Conservation (phyloP, 2,888 invertebrate species). For the Mongoloraphidia duomilia region DNA sequence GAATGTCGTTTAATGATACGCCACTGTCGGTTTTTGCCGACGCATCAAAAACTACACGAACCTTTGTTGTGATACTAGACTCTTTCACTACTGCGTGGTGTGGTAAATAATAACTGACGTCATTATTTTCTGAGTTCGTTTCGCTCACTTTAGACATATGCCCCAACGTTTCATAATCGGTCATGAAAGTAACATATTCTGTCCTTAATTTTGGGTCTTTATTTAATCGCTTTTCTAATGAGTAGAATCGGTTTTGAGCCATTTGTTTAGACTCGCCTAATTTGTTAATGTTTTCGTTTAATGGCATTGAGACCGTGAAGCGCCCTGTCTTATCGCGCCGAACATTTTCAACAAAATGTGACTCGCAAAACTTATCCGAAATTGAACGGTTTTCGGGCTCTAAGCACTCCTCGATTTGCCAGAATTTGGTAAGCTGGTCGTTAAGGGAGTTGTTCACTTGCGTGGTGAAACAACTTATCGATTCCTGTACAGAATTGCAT, state of each 20-base stretch:
- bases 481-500: too few species aligned
- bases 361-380: constrained; percentile 15
- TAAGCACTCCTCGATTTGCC: constrained; percentile 14
- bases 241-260: constrained; percentile 13
- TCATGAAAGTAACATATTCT: constrained; percentile 14
- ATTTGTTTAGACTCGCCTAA: constrained; percentile 13
- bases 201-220: constrained; percentile 5
- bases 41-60: constrained; percentile 22
- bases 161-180: constrained; percentile 12
- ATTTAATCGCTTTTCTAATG: constrained; percentile 13
- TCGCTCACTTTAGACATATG: constrained; percentile 13
- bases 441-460: constrained; percentile 2
- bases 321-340: constrained; percentile 10
- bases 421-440: constrained; percentile 13
- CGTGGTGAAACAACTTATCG: too few species aligned
- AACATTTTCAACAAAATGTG: constrained; percentile 10
- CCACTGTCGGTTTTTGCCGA: constrained; percentile 15
- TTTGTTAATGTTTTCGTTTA: neutral
- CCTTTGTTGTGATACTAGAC: constrained; percentile 16
- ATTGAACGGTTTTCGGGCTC: constrained; percentile 2
- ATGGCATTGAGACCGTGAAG: constrained; percentile 12
- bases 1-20: constrained; percentile 17
- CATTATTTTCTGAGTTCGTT: neutral
- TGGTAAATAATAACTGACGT: constrained; percentile 16
- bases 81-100: constrained; percentile 19